Evolutionary conservation across 2,888 invertebrate species (phyloP).

Genomic region (Pachymerium ferrugineum): DNA sequence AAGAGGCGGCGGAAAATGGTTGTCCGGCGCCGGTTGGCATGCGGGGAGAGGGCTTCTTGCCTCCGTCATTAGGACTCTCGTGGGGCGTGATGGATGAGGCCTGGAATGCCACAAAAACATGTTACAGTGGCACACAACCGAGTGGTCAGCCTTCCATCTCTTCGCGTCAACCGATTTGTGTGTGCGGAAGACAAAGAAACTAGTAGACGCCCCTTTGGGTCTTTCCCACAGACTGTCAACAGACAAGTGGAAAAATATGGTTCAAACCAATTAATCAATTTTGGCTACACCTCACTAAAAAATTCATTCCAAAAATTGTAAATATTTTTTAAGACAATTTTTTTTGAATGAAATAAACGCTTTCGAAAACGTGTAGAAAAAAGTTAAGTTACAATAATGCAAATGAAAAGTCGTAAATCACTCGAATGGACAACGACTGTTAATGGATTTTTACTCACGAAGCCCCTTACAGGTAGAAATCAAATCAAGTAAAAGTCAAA

Average conservation of each 20-base stretch:
- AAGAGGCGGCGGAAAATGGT: neutral
- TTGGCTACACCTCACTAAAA: neutral
- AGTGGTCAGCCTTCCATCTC: neutral
- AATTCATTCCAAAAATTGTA: neutral
- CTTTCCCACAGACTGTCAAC: neutral
- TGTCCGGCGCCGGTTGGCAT: neutral
- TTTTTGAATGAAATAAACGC: too few species aligned
- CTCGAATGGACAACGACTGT: neutral
- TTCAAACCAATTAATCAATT: too few species aligned
- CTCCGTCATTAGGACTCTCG: conserved; percentile 8
- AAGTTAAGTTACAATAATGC: neutral
- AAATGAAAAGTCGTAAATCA: neutral
- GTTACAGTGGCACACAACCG: neutral
- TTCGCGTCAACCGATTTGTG: conserved; percentile 4
- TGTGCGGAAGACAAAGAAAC: neutral
- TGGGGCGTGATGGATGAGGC: neutral
- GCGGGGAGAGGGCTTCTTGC: neutral
- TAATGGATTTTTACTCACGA: neutral
- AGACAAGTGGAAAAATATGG: too few species aligned
- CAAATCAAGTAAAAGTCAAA: neutral
- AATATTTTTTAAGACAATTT: neutral
- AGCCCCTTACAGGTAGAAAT: neutral
- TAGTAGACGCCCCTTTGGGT: neutral
- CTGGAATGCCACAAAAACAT: neutral
- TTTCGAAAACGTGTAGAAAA: too few species aligned